phyloP scores from a whole-genome alignment of 2,888 invertebrate species.

The Chydorus sphaericus region DNA sequence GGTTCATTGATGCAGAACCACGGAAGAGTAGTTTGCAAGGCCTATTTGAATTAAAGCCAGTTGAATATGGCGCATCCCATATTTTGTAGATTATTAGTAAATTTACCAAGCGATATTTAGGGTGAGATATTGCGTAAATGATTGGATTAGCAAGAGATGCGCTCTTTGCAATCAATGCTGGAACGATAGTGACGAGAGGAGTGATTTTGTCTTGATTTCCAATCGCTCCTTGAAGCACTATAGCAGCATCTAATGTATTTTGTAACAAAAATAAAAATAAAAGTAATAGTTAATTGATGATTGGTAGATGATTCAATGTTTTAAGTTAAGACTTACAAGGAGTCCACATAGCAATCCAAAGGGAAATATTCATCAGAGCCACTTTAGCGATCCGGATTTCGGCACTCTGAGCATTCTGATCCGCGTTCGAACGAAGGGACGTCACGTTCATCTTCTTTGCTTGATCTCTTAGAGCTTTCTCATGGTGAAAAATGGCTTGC shows the following conservation, averaged over 20 bases:
- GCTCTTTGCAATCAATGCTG: conserved; percentile 33
- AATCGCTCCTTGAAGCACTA: conserved; percentile 23
- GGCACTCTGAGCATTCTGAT: conserved; percentile 53
- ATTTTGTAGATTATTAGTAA: neutral
- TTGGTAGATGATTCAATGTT: too few species aligned
- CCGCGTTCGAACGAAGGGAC: conserved; percentile 58
- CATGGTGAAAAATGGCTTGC: conserved; percentile 67
- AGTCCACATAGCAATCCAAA: conserved; percentile 32
- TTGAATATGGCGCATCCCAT: neutral
- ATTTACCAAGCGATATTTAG: conserved; percentile 13
- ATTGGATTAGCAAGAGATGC: conserved; percentile 29
- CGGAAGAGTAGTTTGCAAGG: conserved; percentile 10
- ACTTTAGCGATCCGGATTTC: conserved; percentile 72
- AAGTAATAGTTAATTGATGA: too few species aligned
- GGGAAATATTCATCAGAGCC: conserved; percentile 29
- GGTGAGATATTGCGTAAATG: conserved; percentile 22
- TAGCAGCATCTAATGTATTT: too few species aligned
- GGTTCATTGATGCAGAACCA: conserved; percentile 15
- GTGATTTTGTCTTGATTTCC: conserved; percentile 22
- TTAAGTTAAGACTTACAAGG: too few species aligned
- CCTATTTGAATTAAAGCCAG: neutral
- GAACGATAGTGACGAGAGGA: conserved; percentile 26
- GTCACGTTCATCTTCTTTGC: conserved; percentile 90
- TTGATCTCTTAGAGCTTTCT: conserved; percentile 73
- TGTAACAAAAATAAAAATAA: too few species aligned